Conservation (phyloP, 2,113 vertebrate species). For the Catharus bicknelli region DNA sequence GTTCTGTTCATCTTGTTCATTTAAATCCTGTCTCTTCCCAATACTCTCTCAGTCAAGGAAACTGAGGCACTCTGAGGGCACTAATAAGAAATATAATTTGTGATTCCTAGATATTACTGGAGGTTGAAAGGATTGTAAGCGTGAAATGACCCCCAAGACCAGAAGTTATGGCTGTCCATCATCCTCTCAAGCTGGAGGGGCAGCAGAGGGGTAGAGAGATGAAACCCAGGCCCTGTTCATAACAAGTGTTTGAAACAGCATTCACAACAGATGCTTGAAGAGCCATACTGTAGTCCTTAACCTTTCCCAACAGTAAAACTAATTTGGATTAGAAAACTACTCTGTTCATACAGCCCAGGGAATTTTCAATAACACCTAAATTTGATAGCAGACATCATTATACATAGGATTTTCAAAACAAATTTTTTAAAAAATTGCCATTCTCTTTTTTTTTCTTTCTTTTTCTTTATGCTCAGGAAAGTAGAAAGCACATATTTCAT, state of each 20-base stretch:
- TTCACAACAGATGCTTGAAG: not conserved
- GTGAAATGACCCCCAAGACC: not conserved
- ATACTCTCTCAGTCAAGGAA: not conserved
- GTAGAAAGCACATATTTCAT: not conserved
- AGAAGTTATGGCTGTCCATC: not conserved
- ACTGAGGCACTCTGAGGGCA: not conserved
- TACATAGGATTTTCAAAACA: not conserved
- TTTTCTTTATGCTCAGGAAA: not conserved
- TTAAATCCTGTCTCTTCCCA: not conserved
- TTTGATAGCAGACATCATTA: not conserved
- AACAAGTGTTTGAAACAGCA: not conserved
- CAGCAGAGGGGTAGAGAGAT: not conserved
- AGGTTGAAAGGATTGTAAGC: not conserved
- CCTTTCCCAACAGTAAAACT: not conserved
- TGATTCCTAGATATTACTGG: not conserved
- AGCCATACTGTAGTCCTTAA: not conserved
- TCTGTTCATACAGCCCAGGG: not conserved
- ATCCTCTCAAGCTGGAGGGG: not conserved
- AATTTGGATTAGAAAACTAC: not conserved
- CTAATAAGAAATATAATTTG: not conserved
- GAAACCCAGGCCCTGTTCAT: not conserved
- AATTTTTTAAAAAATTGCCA: not conserved
- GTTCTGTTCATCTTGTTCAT: accelerated
- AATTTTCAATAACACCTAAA: not conserved
- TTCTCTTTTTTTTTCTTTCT: not conserved